Conservation (phyloP, 2,888 invertebrate species). For the Cryptus viduatorius region DNA sequence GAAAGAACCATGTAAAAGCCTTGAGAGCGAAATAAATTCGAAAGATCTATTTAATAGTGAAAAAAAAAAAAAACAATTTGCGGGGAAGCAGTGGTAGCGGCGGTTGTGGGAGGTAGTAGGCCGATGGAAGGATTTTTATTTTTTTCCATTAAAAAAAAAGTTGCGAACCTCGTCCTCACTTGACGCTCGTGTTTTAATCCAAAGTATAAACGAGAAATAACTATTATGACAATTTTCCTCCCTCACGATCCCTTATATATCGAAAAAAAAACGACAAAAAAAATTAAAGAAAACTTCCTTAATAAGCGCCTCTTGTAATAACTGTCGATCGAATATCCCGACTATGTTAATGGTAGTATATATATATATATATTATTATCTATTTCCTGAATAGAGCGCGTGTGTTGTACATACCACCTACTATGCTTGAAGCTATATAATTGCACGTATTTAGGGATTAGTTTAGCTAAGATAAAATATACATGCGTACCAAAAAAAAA, state of each 20-base stretch:
- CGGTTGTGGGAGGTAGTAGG: conserved; percentile 16
- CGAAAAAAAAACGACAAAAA: conserved; percentile 41
- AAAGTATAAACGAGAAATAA: conserved; percentile 24
- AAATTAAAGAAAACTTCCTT: conserved; percentile 35
- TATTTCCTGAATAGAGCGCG: conserved; percentile 72
- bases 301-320: conserved; percentile 60
- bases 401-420: conserved; percentile 82
- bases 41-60: background rate
- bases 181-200: conserved; percentile 56
- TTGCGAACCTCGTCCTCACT: conserved; percentile 68
- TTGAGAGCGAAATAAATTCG: conserved; percentile 31
- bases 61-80: background rate
- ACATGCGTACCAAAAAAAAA: conserved; percentile 75
- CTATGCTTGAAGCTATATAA: conserved; percentile 79
- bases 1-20: conserved; percentile 4
- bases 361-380: conserved; percentile 30
- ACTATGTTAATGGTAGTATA: conserved; percentile 67
- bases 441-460: conserved; percentile 78
- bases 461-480: conserved; percentile 71
- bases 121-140: conserved; percentile 23
- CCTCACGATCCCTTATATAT: conserved; percentile 49
- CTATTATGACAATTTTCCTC: conserved; percentile 34
- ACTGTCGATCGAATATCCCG: conserved; percentile 66
- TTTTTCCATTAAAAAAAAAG: conserved; percentile 29
- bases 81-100: conserved; percentile 32